A percentile compares a stretch with the other conserved stretches of the same genome.
These are phyloP conservation scores for Brachystomella parvula DNA, from an alignment of 1,140 invertebrate species.

Conservation along the genomic window DNA sequence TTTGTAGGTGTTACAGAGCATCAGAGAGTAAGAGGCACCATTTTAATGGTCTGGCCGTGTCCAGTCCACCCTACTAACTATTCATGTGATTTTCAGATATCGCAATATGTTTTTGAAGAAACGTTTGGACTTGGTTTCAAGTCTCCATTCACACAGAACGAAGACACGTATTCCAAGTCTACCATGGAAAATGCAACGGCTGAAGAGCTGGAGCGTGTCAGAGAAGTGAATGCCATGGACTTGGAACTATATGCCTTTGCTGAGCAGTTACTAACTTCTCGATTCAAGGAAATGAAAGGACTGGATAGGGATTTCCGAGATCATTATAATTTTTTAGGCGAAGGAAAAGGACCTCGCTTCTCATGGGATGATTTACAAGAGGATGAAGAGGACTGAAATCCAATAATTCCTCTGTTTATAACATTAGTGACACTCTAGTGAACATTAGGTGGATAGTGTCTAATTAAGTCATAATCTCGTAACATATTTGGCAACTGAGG, in stretches of 20 bases:
- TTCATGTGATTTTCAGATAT: slow-evolving; percentile 52
- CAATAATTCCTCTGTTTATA: too few species aligned
- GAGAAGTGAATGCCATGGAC: slow-evolving; percentile 77
- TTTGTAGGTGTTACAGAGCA: slow-evolving; percentile 95
- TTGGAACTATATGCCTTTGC: slow-evolving; percentile 90
- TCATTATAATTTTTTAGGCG: slow-evolving; percentile 42
- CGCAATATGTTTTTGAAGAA: slow-evolving; percentile 93
- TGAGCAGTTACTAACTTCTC: slow-evolving; percentile 73
- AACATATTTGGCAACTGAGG: too few species aligned
- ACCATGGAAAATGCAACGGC: slow-evolving; percentile 63
- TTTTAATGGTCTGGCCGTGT: too few species aligned
- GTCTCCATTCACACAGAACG: slow-evolving; percentile 79
- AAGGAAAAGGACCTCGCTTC: slow-evolving; percentile 39
- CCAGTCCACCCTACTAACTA: not conserved
- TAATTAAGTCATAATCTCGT: too few species aligned
- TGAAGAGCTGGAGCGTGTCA: slow-evolving; percentile 65
- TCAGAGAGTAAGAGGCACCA: slow-evolving; percentile 59
- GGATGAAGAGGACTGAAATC: slow-evolving; percentile 27
- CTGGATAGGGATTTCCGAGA: slow-evolving; percentile 70
- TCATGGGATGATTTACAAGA: slow-evolving; percentile 41
- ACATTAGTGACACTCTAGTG: too few species aligned
- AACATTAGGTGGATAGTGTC: too few species aligned
- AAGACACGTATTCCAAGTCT: slow-evolving; percentile 71
- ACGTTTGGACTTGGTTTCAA: slow-evolving; percentile 90
- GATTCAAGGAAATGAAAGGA: slow-evolving; percentile 70